Conservation (phyloP, 64 coral and sea anemone species). For the Porites lutea region DNA sequence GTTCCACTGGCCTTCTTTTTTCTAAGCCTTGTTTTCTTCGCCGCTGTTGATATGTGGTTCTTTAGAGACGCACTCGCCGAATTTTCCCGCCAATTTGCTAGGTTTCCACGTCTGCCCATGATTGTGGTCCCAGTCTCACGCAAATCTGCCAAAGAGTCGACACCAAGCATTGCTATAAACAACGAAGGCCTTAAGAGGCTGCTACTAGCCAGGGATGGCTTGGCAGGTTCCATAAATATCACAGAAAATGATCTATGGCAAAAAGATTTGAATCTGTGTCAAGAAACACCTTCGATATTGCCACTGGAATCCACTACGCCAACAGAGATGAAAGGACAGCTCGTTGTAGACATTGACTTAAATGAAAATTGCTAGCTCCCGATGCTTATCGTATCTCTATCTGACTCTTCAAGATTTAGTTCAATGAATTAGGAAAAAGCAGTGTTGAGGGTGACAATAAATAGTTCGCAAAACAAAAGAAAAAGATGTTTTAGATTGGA, state of each 20-base stretch:
- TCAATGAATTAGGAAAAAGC: no score
- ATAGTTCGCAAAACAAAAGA: no score
- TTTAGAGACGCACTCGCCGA: constrained; percentile 67
- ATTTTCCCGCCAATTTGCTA: constrained; percentile 51
- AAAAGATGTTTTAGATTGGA: no score
- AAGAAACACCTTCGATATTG: constrained; percentile 31
- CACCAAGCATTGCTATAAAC: constrained; percentile 55
- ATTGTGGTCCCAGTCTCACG: background rate
- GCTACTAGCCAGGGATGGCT: constrained; percentile 33
- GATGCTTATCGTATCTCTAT: no score
- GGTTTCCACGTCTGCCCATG: background rate
- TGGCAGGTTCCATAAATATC: constrained; percentile 53
- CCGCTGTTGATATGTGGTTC: constrained; percentile 85
- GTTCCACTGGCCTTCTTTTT: constrained; percentile 91
- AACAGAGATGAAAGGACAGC: constrained; percentile 5
- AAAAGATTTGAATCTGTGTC: constrained; percentile 33
- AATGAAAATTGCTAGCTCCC: background rate
- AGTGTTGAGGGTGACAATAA: no score
- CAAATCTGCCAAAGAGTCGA: background rate
- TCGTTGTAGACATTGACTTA: constrained; percentile 16
- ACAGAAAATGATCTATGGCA: constrained; percentile 87
- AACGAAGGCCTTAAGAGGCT: constrained; percentile 79
- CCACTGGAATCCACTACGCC: constrained; percentile 11
- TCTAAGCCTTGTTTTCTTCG: constrained; percentile 90
- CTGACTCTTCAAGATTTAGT: no score